Percentiles rank a stretch among this genome's conserved stretches.
phyloP scores from a whole-genome alignment of 2,113 vertebrate genomes.

The Smithornis capensis region DNA sequence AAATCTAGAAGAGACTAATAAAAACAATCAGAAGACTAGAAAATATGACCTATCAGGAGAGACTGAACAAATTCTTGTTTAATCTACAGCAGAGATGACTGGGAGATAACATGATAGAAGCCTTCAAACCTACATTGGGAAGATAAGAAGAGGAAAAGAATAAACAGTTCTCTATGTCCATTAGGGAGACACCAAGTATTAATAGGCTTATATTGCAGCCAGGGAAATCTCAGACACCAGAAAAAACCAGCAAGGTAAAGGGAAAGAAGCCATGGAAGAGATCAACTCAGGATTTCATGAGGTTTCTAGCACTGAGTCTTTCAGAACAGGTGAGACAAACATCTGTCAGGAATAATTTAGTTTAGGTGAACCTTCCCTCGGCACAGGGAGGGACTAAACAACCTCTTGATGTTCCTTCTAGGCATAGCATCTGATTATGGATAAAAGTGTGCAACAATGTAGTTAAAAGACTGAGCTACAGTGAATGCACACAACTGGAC shows the following conservation, averaged over 20 bases:
- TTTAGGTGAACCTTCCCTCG: background rate
- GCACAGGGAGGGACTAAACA: background rate
- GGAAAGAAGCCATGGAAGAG: constrained; percentile 1
- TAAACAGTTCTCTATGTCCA: background rate
- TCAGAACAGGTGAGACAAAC: constrained; percentile 26
- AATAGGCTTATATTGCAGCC: background rate
- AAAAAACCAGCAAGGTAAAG: background rate
- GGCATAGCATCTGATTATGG: background rate
- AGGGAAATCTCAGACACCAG: background rate
- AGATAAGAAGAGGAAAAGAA: background rate
- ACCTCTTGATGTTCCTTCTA: background rate
- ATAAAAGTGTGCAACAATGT: background rate
- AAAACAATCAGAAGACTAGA: constrained; percentile 1
- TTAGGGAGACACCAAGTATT: background rate
- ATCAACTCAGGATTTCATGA: background rate
- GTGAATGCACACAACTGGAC: background rate
- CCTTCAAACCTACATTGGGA: background rate
- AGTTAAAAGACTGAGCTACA: background rate
- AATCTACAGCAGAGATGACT: background rate
- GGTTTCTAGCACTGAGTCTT: background rate
- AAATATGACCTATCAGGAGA: constrained; percentile 14
- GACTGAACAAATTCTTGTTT: background rate
- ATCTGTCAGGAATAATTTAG: constrained; percentile 5
- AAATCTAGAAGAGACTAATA: constrained; percentile 9
- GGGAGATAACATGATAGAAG: background rate